phyloP scores from a whole-genome alignment of 2,888 invertebrate genomes.

The Polietes domitor region DNA sequence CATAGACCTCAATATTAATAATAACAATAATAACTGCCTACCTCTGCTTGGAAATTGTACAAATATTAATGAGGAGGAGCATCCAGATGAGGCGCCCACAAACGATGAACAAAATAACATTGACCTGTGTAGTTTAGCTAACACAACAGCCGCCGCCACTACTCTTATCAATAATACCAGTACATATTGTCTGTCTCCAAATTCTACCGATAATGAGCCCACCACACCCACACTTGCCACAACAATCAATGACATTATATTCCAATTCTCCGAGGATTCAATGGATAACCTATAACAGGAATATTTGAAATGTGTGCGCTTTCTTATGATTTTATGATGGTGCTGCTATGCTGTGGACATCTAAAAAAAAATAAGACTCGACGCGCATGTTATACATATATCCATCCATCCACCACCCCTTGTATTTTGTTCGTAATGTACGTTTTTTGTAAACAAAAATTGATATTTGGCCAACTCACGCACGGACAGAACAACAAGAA shows the following conservation, averaged over 20 bases:
- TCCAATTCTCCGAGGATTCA: slow-evolving; percentile 49
- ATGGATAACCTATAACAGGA: slow-evolving; percentile 64
- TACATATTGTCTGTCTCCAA: slow-evolving; percentile 8
- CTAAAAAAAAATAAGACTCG: not conserved
- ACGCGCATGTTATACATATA: too few relatives aligned
- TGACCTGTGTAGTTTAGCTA: slow-evolving; percentile 52
- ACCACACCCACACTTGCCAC: not conserved
- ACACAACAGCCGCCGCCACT: too few relatives aligned
- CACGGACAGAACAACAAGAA: not conserved
- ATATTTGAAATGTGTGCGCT: slow-evolving; percentile 49
- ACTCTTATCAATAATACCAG: slow-evolving; percentile 36
- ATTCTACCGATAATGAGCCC: slow-evolving; percentile 23
- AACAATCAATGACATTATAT: slow-evolving; percentile 14
- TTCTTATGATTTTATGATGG: slow-evolving; percentile 57
- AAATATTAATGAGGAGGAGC: not conserved
- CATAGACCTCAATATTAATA: not conserved
- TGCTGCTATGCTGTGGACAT: slow-evolving; percentile 34
- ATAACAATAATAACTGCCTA: slow-evolving; percentile 20
- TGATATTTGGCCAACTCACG: not conserved
- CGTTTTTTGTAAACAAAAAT: slow-evolving; percentile 2
- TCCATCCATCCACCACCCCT: too few relatives aligned
- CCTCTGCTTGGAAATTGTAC: slow-evolving; percentile 7
- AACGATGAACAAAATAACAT: slow-evolving; percentile 39
- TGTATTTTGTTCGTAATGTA: slow-evolving; percentile 24
- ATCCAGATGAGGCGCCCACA: not conserved